phyloP scores from a whole-genome alignment of 2,797 vertebrate species.

The Salmo trutta region DNA sequence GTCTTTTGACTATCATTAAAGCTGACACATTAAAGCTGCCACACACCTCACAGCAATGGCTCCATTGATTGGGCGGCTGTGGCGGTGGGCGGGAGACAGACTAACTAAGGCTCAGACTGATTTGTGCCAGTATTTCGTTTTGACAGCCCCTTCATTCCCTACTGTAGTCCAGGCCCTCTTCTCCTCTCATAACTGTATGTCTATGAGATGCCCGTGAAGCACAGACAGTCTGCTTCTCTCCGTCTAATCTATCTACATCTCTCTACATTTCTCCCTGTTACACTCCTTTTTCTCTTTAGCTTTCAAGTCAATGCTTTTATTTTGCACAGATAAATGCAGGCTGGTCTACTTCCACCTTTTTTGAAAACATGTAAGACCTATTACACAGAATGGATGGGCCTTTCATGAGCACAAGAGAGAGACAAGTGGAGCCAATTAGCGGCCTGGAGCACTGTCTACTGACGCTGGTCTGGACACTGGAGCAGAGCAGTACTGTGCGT shows the following conservation, averaged over 20 bases:
- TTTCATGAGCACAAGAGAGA: conserved; percentile 54
- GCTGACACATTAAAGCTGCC: conserved; percentile 52
- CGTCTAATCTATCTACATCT: too few relatives aligned
- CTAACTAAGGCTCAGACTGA: conserved; percentile 45
- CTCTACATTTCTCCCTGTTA: too few relatives aligned
- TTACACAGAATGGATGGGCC: conserved; percentile 34
- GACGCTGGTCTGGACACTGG: conserved; percentile 26
- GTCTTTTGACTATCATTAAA: too few relatives aligned
- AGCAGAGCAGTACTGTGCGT: neutral
- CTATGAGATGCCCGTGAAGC: conserved; percentile 22
- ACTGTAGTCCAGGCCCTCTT: neutral
- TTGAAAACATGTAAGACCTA: conserved; percentile 1
- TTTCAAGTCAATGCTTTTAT: too few relatives aligned
- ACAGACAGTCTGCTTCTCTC: too few relatives aligned
- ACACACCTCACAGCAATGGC: conserved; percentile 56
- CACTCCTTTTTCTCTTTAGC: too few relatives aligned
- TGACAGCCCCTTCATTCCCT: neutral
- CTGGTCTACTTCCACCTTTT: too few relatives aligned
- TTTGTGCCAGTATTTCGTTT: conserved; percentile 36
- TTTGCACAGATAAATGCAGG: too few relatives aligned
- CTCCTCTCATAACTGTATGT: neutral
- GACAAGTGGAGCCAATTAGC: conserved; percentile 70
- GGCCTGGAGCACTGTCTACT: conserved; percentile 61
- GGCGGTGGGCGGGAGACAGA: conserved; percentile 48
- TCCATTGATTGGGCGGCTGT: conserved; percentile 54